Evolutionary conservation across 2,797 vertebrate genomes (phyloP).

Genomic region (Knipowitschia caucasica): DNA sequence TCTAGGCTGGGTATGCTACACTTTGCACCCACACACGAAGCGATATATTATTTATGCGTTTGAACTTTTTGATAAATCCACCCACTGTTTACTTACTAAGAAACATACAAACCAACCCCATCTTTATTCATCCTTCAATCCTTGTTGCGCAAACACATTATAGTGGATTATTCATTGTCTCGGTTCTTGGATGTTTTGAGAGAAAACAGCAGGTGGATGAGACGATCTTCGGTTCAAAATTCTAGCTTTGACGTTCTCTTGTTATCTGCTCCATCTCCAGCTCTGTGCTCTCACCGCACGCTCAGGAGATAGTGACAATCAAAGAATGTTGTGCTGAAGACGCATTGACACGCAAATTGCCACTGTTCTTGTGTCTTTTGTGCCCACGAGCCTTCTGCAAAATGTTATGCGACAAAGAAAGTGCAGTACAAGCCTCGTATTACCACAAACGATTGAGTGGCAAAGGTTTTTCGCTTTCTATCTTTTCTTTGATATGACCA

Average conservation of each 20-base stretch:
- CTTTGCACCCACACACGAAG: slow-evolving; percentile 18
- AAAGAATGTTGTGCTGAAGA: neutral
- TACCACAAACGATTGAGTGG: too few species aligned
- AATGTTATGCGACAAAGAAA: too few species aligned
- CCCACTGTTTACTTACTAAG: slow-evolving; percentile 52
- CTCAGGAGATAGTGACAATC: slow-evolving; percentile 3
- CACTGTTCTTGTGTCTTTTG: slow-evolving; percentile 17
- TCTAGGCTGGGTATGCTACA: neutral
- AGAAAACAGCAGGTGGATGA: slow-evolving; percentile 52
- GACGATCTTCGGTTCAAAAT: slow-evolving; percentile 14
- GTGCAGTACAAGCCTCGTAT: too few species aligned
- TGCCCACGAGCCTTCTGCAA: slow-evolving; percentile 7
- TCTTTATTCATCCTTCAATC: slow-evolving; percentile 14
- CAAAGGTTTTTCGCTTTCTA: too few species aligned
- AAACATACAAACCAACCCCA: slow-evolving; percentile 52
- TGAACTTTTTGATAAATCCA: slow-evolving; percentile 29
- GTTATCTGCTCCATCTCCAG: slow-evolving; percentile 47
- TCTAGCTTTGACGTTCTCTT: slow-evolving; percentile 14
- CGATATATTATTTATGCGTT: slow-evolving; percentile 9
- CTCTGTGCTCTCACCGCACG: slow-evolving; percentile 28
- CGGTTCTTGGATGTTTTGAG: slow-evolving; percentile 18
- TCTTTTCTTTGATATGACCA: too few species aligned
- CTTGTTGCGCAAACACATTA: slow-evolving; percentile 2
- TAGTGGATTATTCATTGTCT: neutral
- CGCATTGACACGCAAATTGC: slow-evolving; percentile 2